Base-by-base conservation (phyloP, 2,888 invertebrate genomes). In the Odontocolon sp. region DNA sequence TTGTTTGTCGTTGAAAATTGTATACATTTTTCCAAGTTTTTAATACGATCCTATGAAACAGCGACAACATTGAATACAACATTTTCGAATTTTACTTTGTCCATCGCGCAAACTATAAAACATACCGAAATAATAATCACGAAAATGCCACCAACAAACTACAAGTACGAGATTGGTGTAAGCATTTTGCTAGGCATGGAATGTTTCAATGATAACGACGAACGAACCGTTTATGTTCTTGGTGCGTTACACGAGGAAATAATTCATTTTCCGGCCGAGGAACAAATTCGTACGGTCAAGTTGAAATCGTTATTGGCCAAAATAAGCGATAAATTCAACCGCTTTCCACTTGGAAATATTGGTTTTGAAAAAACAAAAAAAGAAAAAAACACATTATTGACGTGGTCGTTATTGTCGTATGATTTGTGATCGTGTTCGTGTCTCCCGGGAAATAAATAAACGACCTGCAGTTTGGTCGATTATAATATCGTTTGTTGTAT, bases 381-480 rank as follows among this genome's bases (percentile, higher is more conserved):
- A 11, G 14, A 2, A 21, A 36, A 54, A 36, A 33, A 1, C 5
- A 21, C n/a, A 31, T 16, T 40, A 40, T 11, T 36, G 56, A 11
- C 5, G 36, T 4, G 45, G 23, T 57, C 16, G 42, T 33, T 50
- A n/a, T 47, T 57, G 31, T 45, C 21, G 33, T 16, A 6, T 8
- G 57, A 57, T 23, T 66, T 50, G 31, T 50, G n/a, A n/a, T 59
- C 21, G 33, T 59, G 52, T n/a, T n/a, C 52, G 66, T 33, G 57
- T 50, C 18, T n/a, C n/a, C n/a, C n/a, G n/a, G n/a, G 36, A 59
- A 57, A 61, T 14, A 40, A 26, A 52, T 9, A 52, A 40, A 42
- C 11, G 52, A 59, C n/a, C 18, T 38, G 45, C 28, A 66, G 74
- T 75, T 75, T 75, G 70, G 42, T 69, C 70, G 70, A 69, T 75